phyloP scores from a whole-genome alignment of 2,888 invertebrate species.

The Drosophila quinaria region DNA sequence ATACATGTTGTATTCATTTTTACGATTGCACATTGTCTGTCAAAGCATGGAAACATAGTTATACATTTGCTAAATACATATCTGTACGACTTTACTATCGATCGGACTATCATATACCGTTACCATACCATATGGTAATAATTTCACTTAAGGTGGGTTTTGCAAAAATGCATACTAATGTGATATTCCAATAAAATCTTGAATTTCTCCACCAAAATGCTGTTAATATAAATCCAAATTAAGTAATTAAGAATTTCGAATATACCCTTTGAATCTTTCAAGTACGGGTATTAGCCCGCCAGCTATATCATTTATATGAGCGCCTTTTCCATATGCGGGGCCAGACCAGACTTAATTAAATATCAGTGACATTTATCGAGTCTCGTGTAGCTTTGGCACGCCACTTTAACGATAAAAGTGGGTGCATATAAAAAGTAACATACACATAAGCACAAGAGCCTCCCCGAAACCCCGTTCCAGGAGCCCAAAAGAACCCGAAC shows the following conservation, averaged over 20 bases:
- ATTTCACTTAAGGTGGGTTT: too few relatives aligned
- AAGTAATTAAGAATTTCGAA: neutral
- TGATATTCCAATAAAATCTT: too few relatives aligned
- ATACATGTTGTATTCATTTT: conserved; percentile 27
- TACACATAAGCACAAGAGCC: conserved; percentile 5
- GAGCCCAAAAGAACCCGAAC: conserved; percentile 22
- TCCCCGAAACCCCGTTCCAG: conserved; percentile 14
- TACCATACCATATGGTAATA: too few relatives aligned
- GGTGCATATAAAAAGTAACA: conserved; percentile 48
- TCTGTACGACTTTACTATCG: neutral
- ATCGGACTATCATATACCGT: neutral
- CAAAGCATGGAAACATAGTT: conserved; percentile 13
- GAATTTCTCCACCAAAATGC: too few relatives aligned
- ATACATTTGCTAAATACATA: neutral
- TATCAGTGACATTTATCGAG: conserved; percentile 80
- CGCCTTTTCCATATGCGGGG: conserved; percentile 28
- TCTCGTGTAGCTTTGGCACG: conserved; percentile 75
- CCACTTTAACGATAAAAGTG: conserved; percentile 74
- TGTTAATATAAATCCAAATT: too few relatives aligned
- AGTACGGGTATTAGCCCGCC: conserved; percentile 21
- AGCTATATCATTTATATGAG: conserved; percentile 40
- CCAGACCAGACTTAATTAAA: conserved; percentile 78
- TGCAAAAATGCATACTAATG: too few relatives aligned
- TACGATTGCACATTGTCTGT: conserved; percentile 40
- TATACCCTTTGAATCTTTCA: neutral